Base-by-base conservation (phyloP, 2,113 vertebrate genomes). In the Acrocephalus kingi region DNA sequence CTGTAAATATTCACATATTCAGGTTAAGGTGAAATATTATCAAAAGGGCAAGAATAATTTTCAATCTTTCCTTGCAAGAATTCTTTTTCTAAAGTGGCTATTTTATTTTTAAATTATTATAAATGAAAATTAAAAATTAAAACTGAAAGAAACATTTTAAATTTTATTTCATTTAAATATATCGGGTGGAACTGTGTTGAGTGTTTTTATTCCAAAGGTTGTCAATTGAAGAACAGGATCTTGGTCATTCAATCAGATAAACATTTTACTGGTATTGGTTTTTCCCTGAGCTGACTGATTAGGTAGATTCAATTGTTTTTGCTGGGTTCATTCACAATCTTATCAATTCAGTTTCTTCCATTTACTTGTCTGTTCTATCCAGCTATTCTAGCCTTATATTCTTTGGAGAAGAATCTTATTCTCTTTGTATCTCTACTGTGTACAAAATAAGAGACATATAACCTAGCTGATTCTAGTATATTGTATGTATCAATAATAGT, bases 171-270 rank as follows among this genome's bases (percentile, higher is more conserved):
- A 21, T 55, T 64, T 49, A 56, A 84, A 45, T 71, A 77, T 77
- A 30, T 62, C 8, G 1, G 0, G 2, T 63, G 22, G 12, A 72
- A 59, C 1, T 2, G 3, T 14, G 8, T 27, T 69, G 11, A 1
- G 3, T 21, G 4, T 0, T 58, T 90, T 69, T 54, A 14, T 54
- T 56, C 27, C 63, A 45, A 49, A 45, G 5, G 4, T 28, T 77
- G 11, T 55, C 45, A 68, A 1, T 48, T 73, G 45, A 72, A 59
- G 46, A 79, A 49, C 2, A 68, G 4, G 2, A 22, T 24, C 19
- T 37, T 56, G 15, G 28, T 69, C 3, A 46, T 58, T 69, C 11
- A 81, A 6, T 41, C 31, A 81, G 11, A 72, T 43, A 63, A 63
- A 63, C 55, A 5, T 6, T 79, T 41, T 77, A 23, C 48, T 62